phyloP scores from a whole-genome alignment of 2,113 vertebrate species.

The Cynoglossus semilaevis region DNA sequence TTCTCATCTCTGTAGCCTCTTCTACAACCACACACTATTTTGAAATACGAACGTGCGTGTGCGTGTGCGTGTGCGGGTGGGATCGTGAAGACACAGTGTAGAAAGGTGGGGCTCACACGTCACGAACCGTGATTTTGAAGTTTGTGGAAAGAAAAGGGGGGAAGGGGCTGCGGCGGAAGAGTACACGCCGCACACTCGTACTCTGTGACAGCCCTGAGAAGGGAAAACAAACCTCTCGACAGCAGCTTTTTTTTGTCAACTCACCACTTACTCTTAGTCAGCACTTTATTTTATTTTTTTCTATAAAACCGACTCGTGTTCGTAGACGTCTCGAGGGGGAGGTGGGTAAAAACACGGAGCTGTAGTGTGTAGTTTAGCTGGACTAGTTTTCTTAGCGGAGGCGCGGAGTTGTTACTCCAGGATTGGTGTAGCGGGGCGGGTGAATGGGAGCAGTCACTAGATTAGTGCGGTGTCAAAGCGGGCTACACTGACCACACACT shows the following conservation, averaged over 20 bases:
- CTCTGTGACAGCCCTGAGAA: constrained; percentile 40
- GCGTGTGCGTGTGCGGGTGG: background rate
- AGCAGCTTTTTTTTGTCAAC: background rate
- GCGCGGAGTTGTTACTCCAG: constrained; percentile 50
- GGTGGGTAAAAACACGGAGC: background rate
- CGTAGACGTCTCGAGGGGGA: background rate
- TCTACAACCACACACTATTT: background rate
- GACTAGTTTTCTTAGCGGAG: constrained; percentile 77
- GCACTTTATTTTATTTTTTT: constrained; percentile 10
- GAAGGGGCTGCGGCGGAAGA: constrained; percentile 69
- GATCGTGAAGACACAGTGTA: constrained; percentile 22
- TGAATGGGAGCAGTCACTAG: constrained; percentile 69
- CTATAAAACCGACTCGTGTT: background rate
- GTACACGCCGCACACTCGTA: constrained; percentile 57
- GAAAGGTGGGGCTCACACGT: constrained; percentile 50
- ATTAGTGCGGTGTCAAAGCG: constrained; percentile 54
- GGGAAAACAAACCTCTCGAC: background rate
- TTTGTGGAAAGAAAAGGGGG: constrained; percentile 57
- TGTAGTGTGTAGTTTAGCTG: constrained; percentile 33
- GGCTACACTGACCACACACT: constrained; percentile 33
- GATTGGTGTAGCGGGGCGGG: constrained; percentile 48
- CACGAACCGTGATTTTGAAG: constrained; percentile 62
- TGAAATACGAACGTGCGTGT: background rate
- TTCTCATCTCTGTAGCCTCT: too few species aligned
- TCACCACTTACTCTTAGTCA: background rate